phyloP scores from a whole-genome alignment of 2,797 vertebrate genomes.

The Leuciscus waleckii region DNA sequence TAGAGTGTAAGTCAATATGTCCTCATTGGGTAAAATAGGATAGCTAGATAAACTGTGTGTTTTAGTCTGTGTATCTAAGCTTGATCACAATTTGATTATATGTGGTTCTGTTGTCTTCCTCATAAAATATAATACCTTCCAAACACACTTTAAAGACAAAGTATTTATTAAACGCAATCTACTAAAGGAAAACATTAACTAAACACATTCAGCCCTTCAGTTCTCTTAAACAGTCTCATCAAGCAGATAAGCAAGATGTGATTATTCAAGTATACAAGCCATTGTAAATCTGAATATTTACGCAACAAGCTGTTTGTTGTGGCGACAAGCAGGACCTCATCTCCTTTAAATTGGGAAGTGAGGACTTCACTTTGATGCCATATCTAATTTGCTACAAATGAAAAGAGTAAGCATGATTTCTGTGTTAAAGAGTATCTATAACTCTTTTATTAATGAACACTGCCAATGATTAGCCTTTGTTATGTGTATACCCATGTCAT shows the following conservation, averaged over 20 bases:
- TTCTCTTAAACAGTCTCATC: neutral
- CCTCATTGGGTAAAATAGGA: neutral
- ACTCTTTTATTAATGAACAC: neutral
- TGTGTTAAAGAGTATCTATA: neutral
- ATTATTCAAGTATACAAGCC: conserved; percentile 27
- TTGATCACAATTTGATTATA: neutral
- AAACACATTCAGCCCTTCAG: neutral
- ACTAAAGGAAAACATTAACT: conserved; percentile 6
- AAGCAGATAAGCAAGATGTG: conserved; percentile 19
- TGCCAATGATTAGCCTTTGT: neutral
- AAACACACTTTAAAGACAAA: neutral
- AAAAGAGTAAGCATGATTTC: neutral
- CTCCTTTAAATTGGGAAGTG: neutral
- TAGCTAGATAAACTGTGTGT: neutral
- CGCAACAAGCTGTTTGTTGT: conserved; percentile 1
- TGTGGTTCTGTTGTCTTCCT: neutral
- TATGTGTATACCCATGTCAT: neutral
- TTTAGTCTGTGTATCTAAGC: neutral
- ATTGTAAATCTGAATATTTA: conserved; percentile 3
- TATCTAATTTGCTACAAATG: neutral
- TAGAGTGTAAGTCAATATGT: neutral
- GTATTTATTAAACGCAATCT: neutral
- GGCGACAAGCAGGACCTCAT: neutral
- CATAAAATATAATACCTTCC: neutral
- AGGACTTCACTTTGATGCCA: neutral